A percentile compares a stretch with the other conserved stretches of the same genome.
These are phyloP conservation scores for Upupa epops DNA, from an alignment of 2,113 vertebrate genomes.

Conservation along the genomic window DNA sequence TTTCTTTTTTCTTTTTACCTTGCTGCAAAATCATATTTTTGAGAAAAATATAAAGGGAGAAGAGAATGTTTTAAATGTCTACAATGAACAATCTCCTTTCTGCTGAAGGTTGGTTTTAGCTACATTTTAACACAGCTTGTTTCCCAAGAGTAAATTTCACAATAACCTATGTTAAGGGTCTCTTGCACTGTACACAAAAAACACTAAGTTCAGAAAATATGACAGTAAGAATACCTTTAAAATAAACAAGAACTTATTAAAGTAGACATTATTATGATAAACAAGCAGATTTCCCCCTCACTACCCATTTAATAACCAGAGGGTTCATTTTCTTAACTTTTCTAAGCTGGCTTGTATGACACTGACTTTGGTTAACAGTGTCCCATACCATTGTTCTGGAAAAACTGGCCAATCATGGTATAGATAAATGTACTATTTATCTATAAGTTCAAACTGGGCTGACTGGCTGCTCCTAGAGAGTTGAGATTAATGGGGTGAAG, in stretches of 20 bases:
- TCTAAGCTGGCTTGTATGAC: neutral
- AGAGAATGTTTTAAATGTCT: neutral
- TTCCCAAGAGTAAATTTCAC: neutral
- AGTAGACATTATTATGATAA: neutral
- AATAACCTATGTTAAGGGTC: neutral
- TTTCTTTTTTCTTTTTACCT: neutral
- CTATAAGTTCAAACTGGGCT: too few species aligned
- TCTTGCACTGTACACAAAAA: neutral
- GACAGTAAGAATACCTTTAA: neutral
- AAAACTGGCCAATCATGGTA: too few species aligned
- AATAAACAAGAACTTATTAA: neutral
- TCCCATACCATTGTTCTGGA: too few species aligned
- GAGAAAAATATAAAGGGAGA: neutral
- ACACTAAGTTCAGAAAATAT: neutral
- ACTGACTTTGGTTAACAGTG: neutral
- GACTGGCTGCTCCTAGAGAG: too few species aligned
- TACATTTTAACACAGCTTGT: neutral
- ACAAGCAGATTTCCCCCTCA: neutral
- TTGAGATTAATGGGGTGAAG: too few species aligned
- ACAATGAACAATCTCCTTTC: neutral
- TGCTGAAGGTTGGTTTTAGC: neutral
- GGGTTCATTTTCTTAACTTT: neutral
- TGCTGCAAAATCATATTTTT: neutral
- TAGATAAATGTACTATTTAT: too few species aligned
- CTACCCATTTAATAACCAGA: neutral